Evolutionary conservation across 2,888 invertebrate species (phyloP).

Genomic region (Drosophila vallismaia): DNA sequence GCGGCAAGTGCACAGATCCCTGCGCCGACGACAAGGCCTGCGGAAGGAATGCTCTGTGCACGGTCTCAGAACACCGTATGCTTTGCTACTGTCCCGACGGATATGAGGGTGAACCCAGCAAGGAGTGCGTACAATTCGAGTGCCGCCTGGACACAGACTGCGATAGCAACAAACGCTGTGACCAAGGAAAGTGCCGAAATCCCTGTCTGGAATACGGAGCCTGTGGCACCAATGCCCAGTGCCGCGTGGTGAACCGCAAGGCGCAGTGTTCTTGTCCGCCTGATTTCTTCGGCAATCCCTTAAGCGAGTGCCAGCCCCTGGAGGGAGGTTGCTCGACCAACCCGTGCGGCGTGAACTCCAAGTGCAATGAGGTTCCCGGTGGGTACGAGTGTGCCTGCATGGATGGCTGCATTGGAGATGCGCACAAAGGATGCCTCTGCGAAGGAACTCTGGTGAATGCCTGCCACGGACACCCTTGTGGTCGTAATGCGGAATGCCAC

Average conservation of each 20-base stretch:
- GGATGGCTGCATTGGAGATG: constrained; percentile 92
- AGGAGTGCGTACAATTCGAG: constrained; percentile 90
- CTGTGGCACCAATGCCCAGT: constrained; percentile 94
- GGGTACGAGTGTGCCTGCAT: constrained; percentile 93
- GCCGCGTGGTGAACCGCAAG: constrained; percentile 89
- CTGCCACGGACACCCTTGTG: constrained; percentile 92
- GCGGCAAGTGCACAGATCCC: constrained; percentile 88
- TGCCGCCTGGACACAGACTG: constrained; percentile 91
- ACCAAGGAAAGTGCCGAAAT: constrained; percentile 90
- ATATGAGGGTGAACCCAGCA: constrained; percentile 91
- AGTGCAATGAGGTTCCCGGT: constrained; percentile 91
- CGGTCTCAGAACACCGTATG: constrained; percentile 91
- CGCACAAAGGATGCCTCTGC: constrained; percentile 91
- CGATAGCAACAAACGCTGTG: constrained; percentile 90
- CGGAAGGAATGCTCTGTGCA: constrained; percentile 92
- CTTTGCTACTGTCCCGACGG: constrained; percentile 95
- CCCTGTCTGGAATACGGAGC: constrained; percentile 90
- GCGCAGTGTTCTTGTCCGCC: constrained; percentile 92
- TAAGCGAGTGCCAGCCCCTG: constrained; percentile 88
- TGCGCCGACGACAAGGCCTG: constrained; percentile 89
- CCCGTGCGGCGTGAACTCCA: constrained; percentile 93
- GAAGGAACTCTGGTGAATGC: constrained; percentile 87
- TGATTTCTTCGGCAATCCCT: constrained; percentile 89
- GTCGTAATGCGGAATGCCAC: constrained; percentile 92
- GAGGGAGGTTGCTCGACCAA: constrained; percentile 90